phyloP scores from a whole-genome alignment of 2,888 invertebrate species.

The Pristionchus fissidentatus region DNA sequence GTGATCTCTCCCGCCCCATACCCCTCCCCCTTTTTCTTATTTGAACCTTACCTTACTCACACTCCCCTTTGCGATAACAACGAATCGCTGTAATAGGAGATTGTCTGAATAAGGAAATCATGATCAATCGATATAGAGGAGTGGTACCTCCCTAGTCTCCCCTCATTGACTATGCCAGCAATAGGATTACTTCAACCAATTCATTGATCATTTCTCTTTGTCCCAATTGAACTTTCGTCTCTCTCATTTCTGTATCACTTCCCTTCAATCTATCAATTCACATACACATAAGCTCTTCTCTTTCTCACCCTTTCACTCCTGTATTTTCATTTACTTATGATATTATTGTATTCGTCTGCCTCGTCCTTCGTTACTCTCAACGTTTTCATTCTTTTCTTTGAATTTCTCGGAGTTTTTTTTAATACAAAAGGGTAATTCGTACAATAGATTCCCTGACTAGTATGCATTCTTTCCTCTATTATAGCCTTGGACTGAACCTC shows the following conservation, averaged over 20 bases:
- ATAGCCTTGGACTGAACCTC: too few relatives aligned
- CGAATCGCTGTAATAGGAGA: neutral
- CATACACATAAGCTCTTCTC: neutral
- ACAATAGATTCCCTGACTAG: too few relatives aligned
- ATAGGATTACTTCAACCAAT: neutral
- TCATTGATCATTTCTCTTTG: constrained; percentile 2
- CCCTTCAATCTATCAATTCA: constrained; percentile 7
- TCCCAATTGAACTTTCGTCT: constrained; percentile 37
- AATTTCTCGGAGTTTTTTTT: too few relatives aligned
- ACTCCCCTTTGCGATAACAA: neutral
- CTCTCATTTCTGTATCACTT: neutral
- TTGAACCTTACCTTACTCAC: neutral
- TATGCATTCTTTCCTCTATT: too few relatives aligned
- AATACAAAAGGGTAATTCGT: too few relatives aligned
- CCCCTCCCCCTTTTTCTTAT: neutral
- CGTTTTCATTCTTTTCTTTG: neutral
- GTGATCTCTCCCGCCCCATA: neutral
- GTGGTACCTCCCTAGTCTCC: neutral
- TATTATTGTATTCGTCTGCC: neutral
- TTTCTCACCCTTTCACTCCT: neutral
- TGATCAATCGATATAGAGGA: neutral
- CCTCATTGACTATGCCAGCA: neutral
- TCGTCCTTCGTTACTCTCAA: neutral
- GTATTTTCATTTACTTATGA: neutral
- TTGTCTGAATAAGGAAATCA: constrained; percentile 7